These are phyloP conservation scores for Cantharis rustica DNA, from an alignment of 2,888 invertebrate species.

Conservation along the genomic window DNA sequence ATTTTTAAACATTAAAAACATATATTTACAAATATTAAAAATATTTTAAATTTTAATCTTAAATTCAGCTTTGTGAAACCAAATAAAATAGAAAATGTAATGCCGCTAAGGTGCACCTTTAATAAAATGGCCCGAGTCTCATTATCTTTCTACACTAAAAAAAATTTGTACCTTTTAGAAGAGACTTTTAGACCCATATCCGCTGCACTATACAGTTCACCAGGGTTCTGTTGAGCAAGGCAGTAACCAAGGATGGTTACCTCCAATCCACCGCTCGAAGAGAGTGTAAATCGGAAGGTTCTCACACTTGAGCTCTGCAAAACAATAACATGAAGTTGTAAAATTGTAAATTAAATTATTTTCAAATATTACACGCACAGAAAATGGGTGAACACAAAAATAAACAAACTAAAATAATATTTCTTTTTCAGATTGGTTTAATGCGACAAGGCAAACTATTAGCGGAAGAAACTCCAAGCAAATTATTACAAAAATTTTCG, in stretches of 20 bases:
- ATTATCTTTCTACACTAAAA: neutral
- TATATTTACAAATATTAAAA: too few species aligned
- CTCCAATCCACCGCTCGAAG: neutral
- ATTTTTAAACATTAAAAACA: too few species aligned
- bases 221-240: neutral
- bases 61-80: too few species aligned
- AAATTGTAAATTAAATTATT: neutral
- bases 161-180: neutral
- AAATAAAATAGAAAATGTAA: too few species aligned
- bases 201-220: neutral
- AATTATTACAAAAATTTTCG: conserved; percentile 71
- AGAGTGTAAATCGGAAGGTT: neutral
- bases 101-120: neutral
- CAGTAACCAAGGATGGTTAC: neutral
- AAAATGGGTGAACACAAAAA: neutral
- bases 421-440: conserved; percentile 75
- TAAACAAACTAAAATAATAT: neutral
- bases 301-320: neutral
- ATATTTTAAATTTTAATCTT: too few species aligned
- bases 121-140: neutral
- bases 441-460: conserved; percentile 84
- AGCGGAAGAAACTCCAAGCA: conserved; percentile 81
- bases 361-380: neutral
- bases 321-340: neutral
- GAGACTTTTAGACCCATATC: neutral